Conservation (phyloP, 2,797 vertebrate genomes). For the Gymnothorax reevesii region DNA sequence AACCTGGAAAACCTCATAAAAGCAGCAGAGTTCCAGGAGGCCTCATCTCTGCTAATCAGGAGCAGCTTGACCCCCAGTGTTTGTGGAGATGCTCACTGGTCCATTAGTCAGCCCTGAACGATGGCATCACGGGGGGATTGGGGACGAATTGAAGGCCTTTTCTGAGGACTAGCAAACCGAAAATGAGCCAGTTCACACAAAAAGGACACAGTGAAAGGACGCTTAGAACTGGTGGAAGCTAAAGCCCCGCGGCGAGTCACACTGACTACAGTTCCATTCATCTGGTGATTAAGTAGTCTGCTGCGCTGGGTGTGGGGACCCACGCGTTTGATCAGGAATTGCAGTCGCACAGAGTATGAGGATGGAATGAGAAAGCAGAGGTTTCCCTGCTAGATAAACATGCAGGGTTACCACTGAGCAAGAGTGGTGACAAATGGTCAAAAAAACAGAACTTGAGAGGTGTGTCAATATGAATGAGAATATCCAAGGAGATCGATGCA, state of each 20-base stretch:
- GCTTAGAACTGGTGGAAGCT: not conserved
- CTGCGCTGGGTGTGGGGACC: not conserved
- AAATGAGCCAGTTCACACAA: not conserved
- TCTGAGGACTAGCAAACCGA: not conserved
- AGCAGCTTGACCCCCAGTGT: slow-evolving; percentile 21
- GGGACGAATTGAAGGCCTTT: not conserved
- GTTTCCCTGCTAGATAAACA: not conserved
- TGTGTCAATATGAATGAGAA: not conserved
- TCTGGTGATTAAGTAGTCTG: not conserved
- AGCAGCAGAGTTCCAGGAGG: slow-evolving; percentile 23
- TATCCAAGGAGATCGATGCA: not conserved
- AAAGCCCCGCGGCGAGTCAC: not conserved
- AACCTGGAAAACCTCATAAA: slow-evolving; percentile 26
- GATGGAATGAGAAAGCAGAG: not conserved
- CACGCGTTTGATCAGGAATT: not conserved
- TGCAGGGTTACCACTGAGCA: not conserved
- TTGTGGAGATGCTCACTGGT: slow-evolving; percentile 12
- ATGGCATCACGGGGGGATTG: not conserved
- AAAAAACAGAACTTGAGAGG: not conserved
- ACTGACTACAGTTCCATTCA: not conserved
- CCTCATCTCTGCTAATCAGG: slow-evolving; percentile 18
- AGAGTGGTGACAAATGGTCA: not conserved
- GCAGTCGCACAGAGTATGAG: not conserved
- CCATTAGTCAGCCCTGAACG: not conserved
- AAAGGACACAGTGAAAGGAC: not conserved